Base-by-base conservation (phyloP, 1,140 invertebrate genomes). In the Vollenhovia emeryi region DNA sequence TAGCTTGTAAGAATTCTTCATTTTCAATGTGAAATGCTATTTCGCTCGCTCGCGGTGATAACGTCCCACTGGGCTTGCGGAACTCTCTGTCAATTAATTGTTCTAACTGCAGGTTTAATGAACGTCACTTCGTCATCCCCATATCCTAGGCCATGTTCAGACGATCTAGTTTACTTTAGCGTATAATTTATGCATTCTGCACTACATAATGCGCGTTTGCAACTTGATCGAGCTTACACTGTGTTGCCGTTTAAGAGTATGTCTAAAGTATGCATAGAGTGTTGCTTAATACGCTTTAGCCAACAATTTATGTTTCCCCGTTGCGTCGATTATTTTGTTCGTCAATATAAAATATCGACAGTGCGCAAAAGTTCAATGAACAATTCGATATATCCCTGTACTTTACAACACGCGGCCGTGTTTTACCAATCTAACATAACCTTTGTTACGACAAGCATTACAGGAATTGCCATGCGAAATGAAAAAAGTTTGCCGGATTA, bases 51-150 rank as follows among this genome's bases (percentile, higher is more conserved):
- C 9, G 7, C 8, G 24, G 13, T 73, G 18, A 43, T 71, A 57
- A 71, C 18, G 66, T 82, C 24, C 36, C 64, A 55, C 15, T 40
- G 64, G 75, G 27, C 11, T 18, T 57, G 43, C 45, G 1, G 48
- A n/a, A 68, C 36, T 48, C 45, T 40, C 45, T 64, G 82, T 75
- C 86, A 85, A 88, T 89, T 85, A 89, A 85, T 89, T 88, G 66
- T 62, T 73, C 52, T 76, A 55, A 9, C 50, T 57, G 48, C 21
- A 59, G 59, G 73, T 88, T 89, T 89, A 88, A 89, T 89, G 87
- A 86, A 89, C 83, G 71, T 89, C 60, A 62, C 24, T 85, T 73
- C 69, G 87, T 88, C 83, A 82, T 87, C 55, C 69, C 80, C 55
- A 84, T 59, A 88, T 84, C 69, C 59, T 36, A 60, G 55, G 50